phyloP scores from a whole-genome alignment of 2,888 invertebrate genomes.

The Rhamphomyia laevipes region DNA sequence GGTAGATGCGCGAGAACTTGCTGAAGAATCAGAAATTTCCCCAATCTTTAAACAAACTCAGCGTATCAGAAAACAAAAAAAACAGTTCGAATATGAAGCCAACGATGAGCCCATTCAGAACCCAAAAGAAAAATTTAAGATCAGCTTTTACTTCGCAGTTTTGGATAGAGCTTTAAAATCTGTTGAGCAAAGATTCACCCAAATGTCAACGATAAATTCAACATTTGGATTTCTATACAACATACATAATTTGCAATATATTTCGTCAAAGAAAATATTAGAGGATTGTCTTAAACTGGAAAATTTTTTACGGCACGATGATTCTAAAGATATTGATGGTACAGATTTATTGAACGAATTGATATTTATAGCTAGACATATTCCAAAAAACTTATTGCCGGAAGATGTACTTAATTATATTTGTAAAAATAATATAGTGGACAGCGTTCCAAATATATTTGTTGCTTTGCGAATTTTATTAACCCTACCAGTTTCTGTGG shows the following conservation, averaged over 20 bases:
- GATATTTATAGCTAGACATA: background rate
- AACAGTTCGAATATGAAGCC: background rate
- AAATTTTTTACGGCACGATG: background rate
- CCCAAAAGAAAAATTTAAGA: constrained; percentile 5
- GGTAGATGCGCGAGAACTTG: background rate
- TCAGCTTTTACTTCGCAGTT: constrained; percentile 5
- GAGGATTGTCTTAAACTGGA: background rate
- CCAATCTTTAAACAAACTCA: background rate
- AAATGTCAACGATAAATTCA: constrained; percentile 1
- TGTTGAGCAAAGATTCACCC: constrained; percentile 4
- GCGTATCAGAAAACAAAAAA: background rate
- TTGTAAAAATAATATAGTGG: background rate
- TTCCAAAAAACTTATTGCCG: background rate
- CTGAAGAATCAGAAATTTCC: background rate
- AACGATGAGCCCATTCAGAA: background rate
- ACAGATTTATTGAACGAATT: background rate
- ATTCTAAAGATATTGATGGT: background rate
- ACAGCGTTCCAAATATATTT: background rate
- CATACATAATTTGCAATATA: background rate
- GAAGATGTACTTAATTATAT: background rate
- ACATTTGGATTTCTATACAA: constrained; percentile 5
- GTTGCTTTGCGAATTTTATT: constrained; percentile 5
- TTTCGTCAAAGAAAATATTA: background rate
- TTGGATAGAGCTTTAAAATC: constrained; percentile 2
- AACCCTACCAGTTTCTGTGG: constrained; percentile 6